A percentile compares a stretch with the other conserved stretches of the same genome.
Evolutionary conservation across 2,113 vertebrate genomes (phyloP).

Genomic region (human (Homo sapiens)): GRCh38 chr2:166194001-166194500

Average conservation of each 20-base stretch:
- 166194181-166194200: neutral
- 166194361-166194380: neutral
- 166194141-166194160: neutral
- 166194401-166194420: neutral
- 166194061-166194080: neutral
- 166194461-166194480: neutral
- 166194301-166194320: neutral
- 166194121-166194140: neutral
- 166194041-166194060: neutral
- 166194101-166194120: neutral
- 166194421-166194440: neutral
- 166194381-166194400: neutral
- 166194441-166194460: neutral
- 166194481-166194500: neutral
- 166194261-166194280: neutral
- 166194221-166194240: neutral
- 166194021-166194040: neutral
- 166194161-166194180: neutral
- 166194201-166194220: neutral
- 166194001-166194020: neutral
- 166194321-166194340: neutral
- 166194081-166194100: neutral
- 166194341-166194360: neutral
- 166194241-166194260: neutral
- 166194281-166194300: neutral